A percentile compares a stretch with the other conserved stretches of the same genome.
Evolutionary conservation across 2,113 vertebrate species (phyloP).

Genomic region (Hiodon tergisus): DNA sequence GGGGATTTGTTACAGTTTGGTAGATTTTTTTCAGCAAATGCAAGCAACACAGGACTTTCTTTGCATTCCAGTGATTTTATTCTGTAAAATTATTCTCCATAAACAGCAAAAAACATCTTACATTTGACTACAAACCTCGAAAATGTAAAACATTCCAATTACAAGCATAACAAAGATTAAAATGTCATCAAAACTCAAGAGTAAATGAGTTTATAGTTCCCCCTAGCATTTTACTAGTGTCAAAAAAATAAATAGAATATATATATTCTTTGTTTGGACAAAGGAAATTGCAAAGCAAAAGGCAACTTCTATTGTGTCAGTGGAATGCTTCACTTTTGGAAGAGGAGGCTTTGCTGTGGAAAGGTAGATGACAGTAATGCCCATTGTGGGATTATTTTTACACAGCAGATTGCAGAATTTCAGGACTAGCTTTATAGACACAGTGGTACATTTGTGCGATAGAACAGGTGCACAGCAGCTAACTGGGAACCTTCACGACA

Average conservation of each 20-base stretch:
- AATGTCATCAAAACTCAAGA: conserved; percentile 54
- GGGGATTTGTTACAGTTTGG: neutral
- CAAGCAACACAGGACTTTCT: neutral
- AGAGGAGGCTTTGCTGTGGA: conserved; percentile 1
- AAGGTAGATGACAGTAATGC: too few species aligned
- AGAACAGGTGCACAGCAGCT: conserved; percentile 20
- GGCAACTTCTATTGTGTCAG: conserved; percentile 30
- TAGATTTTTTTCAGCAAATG: neutral
- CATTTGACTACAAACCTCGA: conserved; percentile 89
- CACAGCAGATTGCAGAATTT: neutral
- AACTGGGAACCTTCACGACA: conserved; percentile 23
- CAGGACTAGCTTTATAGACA: neutral
- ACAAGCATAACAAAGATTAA: conserved; percentile 72
- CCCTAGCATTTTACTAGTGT: conserved; percentile 58
- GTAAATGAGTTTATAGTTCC: conserved; percentile 40
- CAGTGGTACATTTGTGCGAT: conserved; percentile 11
- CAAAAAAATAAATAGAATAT: conserved; percentile 57
- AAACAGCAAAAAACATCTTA: conserved; percentile 87
- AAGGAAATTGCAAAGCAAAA: conserved; percentile 37
- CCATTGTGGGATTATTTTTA: neutral
- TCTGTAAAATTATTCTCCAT: conserved; percentile 79
- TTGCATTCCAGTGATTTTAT: conserved; percentile 94
- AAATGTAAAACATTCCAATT: conserved; percentile 80
- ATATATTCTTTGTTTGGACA: conserved; percentile 47
- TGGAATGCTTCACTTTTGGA: conserved; percentile 20